Evolutionary conservation across 2,797 vertebrate genomes (phyloP).

Genomic region (Coilia nasus): DNA sequence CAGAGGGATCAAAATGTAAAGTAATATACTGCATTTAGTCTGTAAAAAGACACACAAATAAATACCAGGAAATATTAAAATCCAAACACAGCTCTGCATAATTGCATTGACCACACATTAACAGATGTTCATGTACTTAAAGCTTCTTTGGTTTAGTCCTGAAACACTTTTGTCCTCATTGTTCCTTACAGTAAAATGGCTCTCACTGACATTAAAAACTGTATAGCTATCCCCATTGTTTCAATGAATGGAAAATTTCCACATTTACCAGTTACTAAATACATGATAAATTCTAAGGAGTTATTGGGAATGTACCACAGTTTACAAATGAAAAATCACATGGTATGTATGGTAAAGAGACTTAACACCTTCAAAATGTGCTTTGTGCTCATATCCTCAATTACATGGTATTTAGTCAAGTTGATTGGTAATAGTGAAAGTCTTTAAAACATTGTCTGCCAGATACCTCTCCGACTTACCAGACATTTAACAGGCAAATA

Average conservation of each 20-base stretch:
- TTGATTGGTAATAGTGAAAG: no score
- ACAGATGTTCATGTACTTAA: not conserved
- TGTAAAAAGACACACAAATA: not conserved
- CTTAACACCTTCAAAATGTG: no score
- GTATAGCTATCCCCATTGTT: not conserved
- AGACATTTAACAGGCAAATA: no score
- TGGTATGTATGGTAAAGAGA: no score
- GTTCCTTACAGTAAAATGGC: not conserved
- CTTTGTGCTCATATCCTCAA: no score
- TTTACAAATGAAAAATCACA: no score
- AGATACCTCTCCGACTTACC: no score
- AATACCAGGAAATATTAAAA: constrained; percentile 1
- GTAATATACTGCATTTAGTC: not conserved
- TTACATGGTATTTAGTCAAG: no score
- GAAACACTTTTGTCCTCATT: not conserved
- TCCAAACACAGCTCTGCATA: not conserved
- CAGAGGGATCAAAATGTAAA: not conserved
- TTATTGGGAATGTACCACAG: no score
- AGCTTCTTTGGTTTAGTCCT: not conserved
- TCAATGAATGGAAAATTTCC: not conserved
- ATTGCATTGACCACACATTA: not conserved
- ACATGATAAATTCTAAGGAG: no score
- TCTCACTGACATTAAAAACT: not conserved
- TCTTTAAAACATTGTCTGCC: no score
- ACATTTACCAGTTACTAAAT: no score